Evolutionary conservation across 2,888 invertebrate species (phyloP).

Genomic region (Argyra leucocephala): DNA sequence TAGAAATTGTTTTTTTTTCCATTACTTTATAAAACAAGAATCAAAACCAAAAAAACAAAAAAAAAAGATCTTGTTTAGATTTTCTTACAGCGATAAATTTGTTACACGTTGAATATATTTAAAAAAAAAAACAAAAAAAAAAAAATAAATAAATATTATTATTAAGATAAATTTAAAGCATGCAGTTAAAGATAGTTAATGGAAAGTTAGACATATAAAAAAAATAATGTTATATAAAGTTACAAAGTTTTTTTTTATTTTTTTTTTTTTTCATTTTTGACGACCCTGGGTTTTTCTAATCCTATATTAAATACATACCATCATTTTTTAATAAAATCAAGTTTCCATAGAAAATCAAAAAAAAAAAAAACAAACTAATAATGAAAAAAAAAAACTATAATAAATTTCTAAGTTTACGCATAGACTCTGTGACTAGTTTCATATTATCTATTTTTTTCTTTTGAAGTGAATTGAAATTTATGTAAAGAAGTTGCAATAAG

Average conservation of each 20-base stretch:
- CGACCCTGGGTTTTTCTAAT: background rate
- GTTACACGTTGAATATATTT: too few species aligned
- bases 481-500: too few species aligned
- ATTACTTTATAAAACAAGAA: too few species aligned
- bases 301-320: background rate
- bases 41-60: too few species aligned
- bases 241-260: background rate
- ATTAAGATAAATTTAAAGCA: background rate
- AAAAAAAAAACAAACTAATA: background rate
- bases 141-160: too few species aligned
- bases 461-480: too few species aligned
- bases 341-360: slow-evolving; percentile 1
- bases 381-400: background rate
- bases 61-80: too few species aligned
- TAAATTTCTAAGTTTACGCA: background rate
- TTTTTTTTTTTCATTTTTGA: background rate
- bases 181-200: background rate
- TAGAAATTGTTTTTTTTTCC: background rate
- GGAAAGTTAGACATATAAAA: background rate
- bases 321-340: background rate
- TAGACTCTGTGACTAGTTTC: background rate
- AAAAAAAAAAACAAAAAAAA: too few species aligned
- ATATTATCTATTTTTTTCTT: too few species aligned
- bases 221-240: background rate
- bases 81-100: too few species aligned